Base-by-base conservation (phyloP, 2,113 vertebrate genomes). In the Phoxinus phoxinus region DNA sequence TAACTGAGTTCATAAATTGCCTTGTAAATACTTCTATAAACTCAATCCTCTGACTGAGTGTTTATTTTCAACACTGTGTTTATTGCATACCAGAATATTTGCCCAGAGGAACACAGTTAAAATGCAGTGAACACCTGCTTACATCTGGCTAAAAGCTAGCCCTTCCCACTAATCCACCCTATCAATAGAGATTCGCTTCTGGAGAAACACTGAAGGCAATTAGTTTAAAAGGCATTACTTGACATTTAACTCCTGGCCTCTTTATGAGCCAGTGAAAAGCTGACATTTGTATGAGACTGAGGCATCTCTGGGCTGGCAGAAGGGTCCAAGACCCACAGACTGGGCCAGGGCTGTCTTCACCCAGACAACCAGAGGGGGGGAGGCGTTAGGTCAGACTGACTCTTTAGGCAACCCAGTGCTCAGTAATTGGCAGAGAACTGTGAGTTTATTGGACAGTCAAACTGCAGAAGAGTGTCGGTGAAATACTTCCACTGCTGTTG, bases 221-320 rank as follows among this genome's bases (percentile, higher is more conserved):
- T 93, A 91, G 91, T 90, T 90, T 91, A 90, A 94, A 94, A 94
- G 91, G 87, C 91, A 87, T 93, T 91, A 93, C 91, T 93, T 94
- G 93, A 94, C 93, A 94, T 94, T 94, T 92, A 93, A 89, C 91
- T 91, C 86, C 80, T 86, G 89, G 84, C 85, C 85, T 79, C 85
- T 92, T 87, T 81, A 87, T 86, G 84, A 93, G 89, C 89, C 86
- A 86, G 85, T 92, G 91, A 92, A 91, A 91, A 85, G 87, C 88
- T 94, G 93, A 94, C 92, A 94, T 94, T 94, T 93, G 89, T 90
- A 87, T 91, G 83, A 72, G 90, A 88, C 90, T 89, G 85, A 89
- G 85, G 89, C 86, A 87, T 89, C 75, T 87, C 87, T 82, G 88
- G 81, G 90, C 89, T 87, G 79, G 13, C 19, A 86, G 85, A 81